A percentile compares a stretch with the other conserved stretches of the same genome.
phyloP scores from a whole-genome alignment of 2,888 invertebrate species.

The Zaprionus bogoriensis region DNA sequence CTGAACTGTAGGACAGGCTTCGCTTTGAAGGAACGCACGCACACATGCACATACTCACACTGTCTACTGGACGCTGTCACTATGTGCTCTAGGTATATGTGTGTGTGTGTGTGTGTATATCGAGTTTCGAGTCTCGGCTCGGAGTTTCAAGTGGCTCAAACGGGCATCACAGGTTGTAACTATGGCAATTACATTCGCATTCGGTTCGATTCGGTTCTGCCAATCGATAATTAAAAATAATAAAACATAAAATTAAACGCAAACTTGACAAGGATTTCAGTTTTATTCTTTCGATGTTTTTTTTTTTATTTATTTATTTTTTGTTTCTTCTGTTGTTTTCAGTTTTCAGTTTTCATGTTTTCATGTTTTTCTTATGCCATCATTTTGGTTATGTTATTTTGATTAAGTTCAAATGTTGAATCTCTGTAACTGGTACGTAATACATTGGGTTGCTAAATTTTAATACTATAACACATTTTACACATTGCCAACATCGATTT shows the following conservation, averaged over 20 bases:
- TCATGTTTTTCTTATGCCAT: not conserved
- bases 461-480: conserved; percentile 63
- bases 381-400: not conserved
- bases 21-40: too few species aligned
- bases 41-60: too few species aligned
- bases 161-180: conserved; percentile 55
- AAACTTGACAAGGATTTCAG: conserved; percentile 9
- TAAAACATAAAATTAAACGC: conserved; percentile 18
- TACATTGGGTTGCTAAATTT: conserved; percentile 26
- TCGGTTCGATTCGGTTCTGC: too few species aligned
- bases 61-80: too few species aligned
- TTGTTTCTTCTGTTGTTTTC: not conserved
- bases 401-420: conserved; percentile 23
- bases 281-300: conserved; percentile 10
- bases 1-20: too few species aligned
- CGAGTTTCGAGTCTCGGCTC: conserved; percentile 2
- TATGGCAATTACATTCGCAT: conserved; percentile 20
- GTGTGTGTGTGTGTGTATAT: too few species aligned
- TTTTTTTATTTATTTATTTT: not conserved
- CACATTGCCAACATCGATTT: conserved; percentile 49
- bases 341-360: not conserved
- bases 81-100: too few species aligned
- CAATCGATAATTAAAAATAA: too few species aligned
- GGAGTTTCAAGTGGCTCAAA: conserved; percentile 40
- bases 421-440: conserved; percentile 24